These are phyloP conservation scores for Semaprochilodus insignis DNA, from an alignment of 2,797 vertebrate species.

Conservation along the genomic window DNA sequence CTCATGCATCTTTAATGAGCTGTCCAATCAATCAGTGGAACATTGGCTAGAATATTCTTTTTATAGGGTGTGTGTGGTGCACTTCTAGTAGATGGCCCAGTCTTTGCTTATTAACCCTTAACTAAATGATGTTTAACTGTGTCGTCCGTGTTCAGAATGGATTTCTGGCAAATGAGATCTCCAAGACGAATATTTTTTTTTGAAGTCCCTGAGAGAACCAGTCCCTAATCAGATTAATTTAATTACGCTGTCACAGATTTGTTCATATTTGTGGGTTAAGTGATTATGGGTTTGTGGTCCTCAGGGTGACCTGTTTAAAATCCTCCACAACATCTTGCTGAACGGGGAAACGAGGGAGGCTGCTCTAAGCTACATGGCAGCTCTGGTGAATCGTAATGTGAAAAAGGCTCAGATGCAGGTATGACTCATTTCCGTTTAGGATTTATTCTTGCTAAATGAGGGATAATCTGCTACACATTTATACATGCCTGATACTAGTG, in stretches of 20 bases:
- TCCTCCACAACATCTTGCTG: conserved; percentile 92
- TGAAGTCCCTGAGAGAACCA: not conserved
- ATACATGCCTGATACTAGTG: not conserved
- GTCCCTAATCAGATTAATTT: conserved; percentile 14
- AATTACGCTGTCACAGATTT: not conserved
- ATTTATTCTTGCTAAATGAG: not conserved
- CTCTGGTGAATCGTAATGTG: conserved; percentile 95
- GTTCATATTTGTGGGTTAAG: conserved; percentile 17
- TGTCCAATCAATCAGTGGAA: conserved; percentile 23
- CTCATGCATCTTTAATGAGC: conserved; percentile 30
- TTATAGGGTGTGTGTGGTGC: not conserved
- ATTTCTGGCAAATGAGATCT: not conserved
- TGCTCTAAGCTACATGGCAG: conserved; percentile 95
- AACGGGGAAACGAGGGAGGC: conserved; percentile 96
- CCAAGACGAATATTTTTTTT: not conserved
- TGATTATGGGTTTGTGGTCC: conserved; percentile 48
- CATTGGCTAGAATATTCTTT: conserved; percentile 8
- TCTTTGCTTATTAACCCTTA: not conserved
- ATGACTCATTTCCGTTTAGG: conserved; percentile 38
- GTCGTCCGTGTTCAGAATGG: not conserved
- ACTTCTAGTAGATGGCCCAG: not conserved
- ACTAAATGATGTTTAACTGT: not conserved
- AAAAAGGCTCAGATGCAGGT: conserved; percentile 99
- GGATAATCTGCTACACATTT: not conserved
- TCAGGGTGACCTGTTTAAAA: conserved; percentile 96